phyloP scores from a whole-genome alignment of 2,113 vertebrate genomes.

The Ploceus nigricollis region DNA sequence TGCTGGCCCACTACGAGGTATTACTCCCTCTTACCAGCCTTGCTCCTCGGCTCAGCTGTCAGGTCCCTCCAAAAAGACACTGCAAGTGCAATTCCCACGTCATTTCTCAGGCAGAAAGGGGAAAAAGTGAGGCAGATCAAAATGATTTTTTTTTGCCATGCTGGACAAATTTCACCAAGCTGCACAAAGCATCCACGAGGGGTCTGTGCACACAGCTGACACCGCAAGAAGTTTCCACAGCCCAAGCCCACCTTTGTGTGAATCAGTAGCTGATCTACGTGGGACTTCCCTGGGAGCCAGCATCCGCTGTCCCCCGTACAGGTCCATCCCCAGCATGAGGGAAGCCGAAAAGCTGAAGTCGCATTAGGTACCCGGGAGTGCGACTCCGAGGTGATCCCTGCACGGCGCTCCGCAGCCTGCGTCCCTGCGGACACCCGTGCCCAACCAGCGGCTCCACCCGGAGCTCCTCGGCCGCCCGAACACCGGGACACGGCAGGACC shows the following conservation, averaged over 20 bases:
- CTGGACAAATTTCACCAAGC: not conserved
- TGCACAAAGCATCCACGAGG: not conserved
- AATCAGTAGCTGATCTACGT: not conserved
- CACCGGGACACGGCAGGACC: not conserved
- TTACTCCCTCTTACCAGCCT: not conserved
- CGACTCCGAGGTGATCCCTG: rapidly evolving
- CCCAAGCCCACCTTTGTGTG: not conserved
- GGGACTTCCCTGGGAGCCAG: not conserved
- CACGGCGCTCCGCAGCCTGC: rapidly evolving
- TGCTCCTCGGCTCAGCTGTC: not conserved
- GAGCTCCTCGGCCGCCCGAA: not conserved
- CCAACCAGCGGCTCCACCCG: not conserved
- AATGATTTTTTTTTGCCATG: not conserved
- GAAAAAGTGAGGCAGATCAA: not conserved
- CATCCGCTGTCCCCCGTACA: rapidly evolving
- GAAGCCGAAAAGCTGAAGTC: rapidly evolving
- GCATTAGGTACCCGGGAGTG: rapidly evolving
- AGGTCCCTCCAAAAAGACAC: not conserved
- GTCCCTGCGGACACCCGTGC: not conserved
- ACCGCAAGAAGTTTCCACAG: not conserved
- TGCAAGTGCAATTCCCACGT: not conserved
- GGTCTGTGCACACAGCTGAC: not conserved
- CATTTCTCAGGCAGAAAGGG: not conserved
- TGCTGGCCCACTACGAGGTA: not conserved
- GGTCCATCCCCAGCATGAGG: not conserved